Base-by-base conservation (phyloP, 2,888 invertebrate species). In the Euphydryas editha region DNA sequence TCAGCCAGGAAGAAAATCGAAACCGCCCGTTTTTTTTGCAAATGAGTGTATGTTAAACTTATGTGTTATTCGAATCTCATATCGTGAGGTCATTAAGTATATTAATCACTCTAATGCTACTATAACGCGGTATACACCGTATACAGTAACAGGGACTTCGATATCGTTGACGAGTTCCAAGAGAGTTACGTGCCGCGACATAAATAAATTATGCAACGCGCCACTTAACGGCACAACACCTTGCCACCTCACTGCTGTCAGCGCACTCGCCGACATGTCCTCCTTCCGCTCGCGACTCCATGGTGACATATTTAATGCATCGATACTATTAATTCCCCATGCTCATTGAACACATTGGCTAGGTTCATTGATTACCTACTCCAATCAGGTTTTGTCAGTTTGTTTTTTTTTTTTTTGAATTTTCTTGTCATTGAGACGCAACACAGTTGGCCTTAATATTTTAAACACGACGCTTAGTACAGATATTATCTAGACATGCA, bases 161-260 rank as follows among this genome's bases (percentile, higher is more conserved):
- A 79, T 78, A 78, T 76, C 77, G 76, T 76, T 75, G 79, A 80
- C 84, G 79, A 81, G 80, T 81, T 79, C 77, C 81, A 78, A 81
- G 86, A 81, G 83, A 79, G 81, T 84, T 81, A 85, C 91, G 90
- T 90, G 91, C 83, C 84, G 81, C 77, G 77, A 88, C 90, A 91
- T 90, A 90, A 87, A 88, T 90, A 87, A 87, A 88, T 90, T 89
- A 90, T 91, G 86, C 87, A 88, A 82, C 81, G 80, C 84, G 80
- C 82, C 85, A 86, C 85, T 88, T 87, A 85, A 81, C 81, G 78
- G 78, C 81, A 81, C 80, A 76, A 75, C 76, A 73, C 76, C 73
- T 72, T 67, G 69, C 76, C 77, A 72, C 71, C 77, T 65, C 65
- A 55, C 65, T 54, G 68, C 62, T 66, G 63, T 59, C 65, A 66